Conservation (phyloP, 92 coral and sea anemone genomes). For the Desmophyllum pertusum region DNA sequence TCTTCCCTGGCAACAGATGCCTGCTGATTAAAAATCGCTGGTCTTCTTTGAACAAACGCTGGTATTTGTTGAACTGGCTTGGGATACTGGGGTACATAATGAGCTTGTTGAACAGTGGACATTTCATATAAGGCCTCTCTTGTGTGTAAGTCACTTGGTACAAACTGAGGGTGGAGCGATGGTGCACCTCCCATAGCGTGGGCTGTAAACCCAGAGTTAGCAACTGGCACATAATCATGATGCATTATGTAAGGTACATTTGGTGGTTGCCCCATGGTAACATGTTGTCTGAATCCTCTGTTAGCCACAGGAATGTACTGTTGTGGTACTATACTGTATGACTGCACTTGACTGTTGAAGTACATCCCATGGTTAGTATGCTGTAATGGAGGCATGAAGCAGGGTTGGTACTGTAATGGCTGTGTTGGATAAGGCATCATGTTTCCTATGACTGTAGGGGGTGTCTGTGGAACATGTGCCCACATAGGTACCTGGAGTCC, state of each 20-base stretch:
- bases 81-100: conserved; percentile 26
- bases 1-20: neutral
- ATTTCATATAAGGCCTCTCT: conserved; percentile 23
- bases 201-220: conserved; percentile 26
- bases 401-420: conserved; percentile 37
- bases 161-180: conserved; percentile 20
- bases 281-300: conserved; percentile 30
- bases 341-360: conserved; percentile 38
- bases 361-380: conserved; percentile 37
- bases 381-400: conserved; percentile 38
- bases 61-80: conserved; percentile 27
- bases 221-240: conserved; percentile 38
- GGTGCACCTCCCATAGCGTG: conserved; percentile 5
- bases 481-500: conserved; percentile 44
- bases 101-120: conserved; percentile 29
- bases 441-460: conserved; percentile 23
- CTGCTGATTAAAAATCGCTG: conserved; percentile 24
- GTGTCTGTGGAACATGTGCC: conserved; percentile 41
- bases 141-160: conserved; percentile 19
- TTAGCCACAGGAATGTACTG: conserved; percentile 30
- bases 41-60: conserved; percentile 19
- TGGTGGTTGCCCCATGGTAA: conserved; percentile 34
- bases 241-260: conserved; percentile 26
- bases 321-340: conserved; percentile 37
- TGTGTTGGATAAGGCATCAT: conserved; percentile 48